These are phyloP conservation scores for Remorina albescens DNA, from an alignment of 2,797 vertebrate species.

Conservation along the genomic window DNA sequence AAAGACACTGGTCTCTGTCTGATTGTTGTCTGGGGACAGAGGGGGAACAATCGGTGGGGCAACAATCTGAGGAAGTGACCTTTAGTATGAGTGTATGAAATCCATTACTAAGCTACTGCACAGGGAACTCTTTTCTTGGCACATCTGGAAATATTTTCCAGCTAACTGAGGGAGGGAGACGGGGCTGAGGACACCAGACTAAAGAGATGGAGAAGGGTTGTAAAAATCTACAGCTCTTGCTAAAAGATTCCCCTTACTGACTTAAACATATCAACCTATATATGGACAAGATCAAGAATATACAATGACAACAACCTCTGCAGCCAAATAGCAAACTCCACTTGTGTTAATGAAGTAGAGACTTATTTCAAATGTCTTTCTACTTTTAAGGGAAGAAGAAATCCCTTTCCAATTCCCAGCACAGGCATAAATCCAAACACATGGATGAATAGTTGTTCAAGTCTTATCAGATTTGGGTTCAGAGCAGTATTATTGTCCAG, in stretches of 20 bases:
- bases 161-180: constrained; percentile 49
- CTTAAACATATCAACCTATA: constrained; percentile 9
- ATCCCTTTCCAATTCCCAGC: constrained; percentile 24
- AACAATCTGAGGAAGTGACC: constrained; percentile 73
- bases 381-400: constrained; percentile 16
- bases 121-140: constrained; percentile 66
- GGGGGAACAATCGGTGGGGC: constrained; percentile 35
- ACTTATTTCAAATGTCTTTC: constrained; percentile 19
- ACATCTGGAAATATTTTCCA: constrained; percentile 84
- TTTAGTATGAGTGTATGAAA: constrained; percentile 65
- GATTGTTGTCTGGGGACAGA: constrained; percentile 37
- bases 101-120: constrained; percentile 70
- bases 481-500: not conserved
- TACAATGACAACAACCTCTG: constrained; percentile 1
- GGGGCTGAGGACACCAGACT: constrained; percentile 53
- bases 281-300: not conserved
- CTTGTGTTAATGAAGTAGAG: constrained; percentile 39
- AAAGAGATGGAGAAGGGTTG: constrained; percentile 50
- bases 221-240: constrained; percentile 64
- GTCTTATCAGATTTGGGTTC: not conserved
- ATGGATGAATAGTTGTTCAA: constrained; percentile 8
- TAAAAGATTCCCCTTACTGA: constrained; percentile 45
- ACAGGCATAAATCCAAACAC: not conserved
- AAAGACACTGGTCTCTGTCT: constrained; percentile 25
- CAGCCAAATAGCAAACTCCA: constrained; percentile 23